Evolutionary conservation across 2,888 invertebrate species (phyloP).

Genomic region (Microchrysa polita): DNA sequence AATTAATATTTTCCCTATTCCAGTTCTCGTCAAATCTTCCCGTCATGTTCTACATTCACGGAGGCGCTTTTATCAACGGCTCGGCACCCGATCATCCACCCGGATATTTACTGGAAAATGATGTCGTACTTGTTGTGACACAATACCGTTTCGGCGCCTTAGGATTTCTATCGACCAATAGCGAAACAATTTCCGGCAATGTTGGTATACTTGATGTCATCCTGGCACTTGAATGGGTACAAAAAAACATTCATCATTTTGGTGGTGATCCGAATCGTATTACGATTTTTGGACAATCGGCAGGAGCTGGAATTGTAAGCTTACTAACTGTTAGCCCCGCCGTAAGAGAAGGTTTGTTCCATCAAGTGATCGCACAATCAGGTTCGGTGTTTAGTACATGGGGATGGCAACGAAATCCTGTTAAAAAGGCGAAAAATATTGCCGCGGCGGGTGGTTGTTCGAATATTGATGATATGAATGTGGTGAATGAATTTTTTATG

Average conservation of each 20-base stretch:
- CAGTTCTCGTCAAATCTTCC: slow-evolving; percentile 58
- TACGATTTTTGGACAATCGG: slow-evolving; percentile 68
- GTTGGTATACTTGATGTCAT: slow-evolving; percentile 66
- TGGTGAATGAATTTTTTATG: slow-evolving; percentile 58
- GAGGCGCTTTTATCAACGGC: slow-evolving; percentile 64
- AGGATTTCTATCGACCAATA: slow-evolving; percentile 66
- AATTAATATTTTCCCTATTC: not conserved
- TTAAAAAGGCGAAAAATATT: slow-evolving; percentile 60
- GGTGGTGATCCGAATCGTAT: slow-evolving; percentile 66
- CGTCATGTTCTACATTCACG: slow-evolving; percentile 65
- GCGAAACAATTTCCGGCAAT: slow-evolving; percentile 67
- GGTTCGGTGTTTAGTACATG: slow-evolving; percentile 66
- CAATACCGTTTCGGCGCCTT: slow-evolving; percentile 67
- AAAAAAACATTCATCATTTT: slow-evolving; percentile 65
- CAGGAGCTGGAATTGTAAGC: slow-evolving; percentile 66
- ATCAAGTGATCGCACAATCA: slow-evolving; percentile 67
- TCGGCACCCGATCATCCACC: slow-evolving; percentile 61
- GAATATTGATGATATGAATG: slow-evolving; percentile 52
- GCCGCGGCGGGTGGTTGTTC: slow-evolving; percentile 61
- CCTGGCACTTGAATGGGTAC: slow-evolving; percentile 67
- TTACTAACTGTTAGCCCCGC: slow-evolving; percentile 64
- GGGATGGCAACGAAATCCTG: slow-evolving; percentile 64
- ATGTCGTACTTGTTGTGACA: slow-evolving; percentile 65
- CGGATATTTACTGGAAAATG: slow-evolving; percentile 63
- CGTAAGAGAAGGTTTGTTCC: slow-evolving; percentile 61